A percentile compares a stretch with the other conserved stretches of the same genome.
Evolutionary conservation across 2,113 vertebrate genomes (phyloP).

Genomic region (Fregata magnificens): DNA sequence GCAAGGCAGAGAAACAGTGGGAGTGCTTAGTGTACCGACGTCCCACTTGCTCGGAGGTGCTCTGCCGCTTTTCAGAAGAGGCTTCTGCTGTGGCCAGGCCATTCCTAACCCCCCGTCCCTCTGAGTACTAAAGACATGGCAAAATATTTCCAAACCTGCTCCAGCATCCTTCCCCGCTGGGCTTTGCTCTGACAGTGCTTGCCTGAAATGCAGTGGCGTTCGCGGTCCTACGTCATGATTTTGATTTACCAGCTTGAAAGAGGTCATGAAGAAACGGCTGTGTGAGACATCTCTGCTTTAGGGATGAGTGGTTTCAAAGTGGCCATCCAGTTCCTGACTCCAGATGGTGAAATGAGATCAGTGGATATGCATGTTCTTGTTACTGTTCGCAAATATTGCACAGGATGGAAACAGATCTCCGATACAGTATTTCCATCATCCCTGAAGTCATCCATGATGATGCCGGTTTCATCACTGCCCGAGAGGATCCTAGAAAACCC

Average conservation of each 20-base stretch:
- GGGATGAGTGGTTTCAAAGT: background rate
- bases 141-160: background rate
- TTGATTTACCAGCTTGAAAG: background rate
- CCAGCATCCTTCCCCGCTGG: background rate
- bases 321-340: background rate
- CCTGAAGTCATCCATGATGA: background rate
- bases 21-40: accelerated
- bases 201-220: accelerated
- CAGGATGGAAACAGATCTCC: background rate
- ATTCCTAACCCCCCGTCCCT: background rate
- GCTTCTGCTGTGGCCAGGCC: background rate
- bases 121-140: background rate
- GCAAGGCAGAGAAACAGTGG: background rate
- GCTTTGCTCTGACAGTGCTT: background rate
- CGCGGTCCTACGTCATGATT: accelerated
- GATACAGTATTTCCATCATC: accelerated
- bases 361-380: background rate
- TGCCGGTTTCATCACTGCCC: accelerated
- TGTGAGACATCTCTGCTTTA: background rate
- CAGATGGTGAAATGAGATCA: background rate
- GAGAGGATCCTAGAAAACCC: background rate
- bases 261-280: background rate
- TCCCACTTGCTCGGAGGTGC: background rate
- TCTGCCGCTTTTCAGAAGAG: background rate
- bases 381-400: background rate